Evolutionary conservation across 2,113 vertebrate species (phyloP).

Genomic region (Burhinus bistriatus): DNA sequence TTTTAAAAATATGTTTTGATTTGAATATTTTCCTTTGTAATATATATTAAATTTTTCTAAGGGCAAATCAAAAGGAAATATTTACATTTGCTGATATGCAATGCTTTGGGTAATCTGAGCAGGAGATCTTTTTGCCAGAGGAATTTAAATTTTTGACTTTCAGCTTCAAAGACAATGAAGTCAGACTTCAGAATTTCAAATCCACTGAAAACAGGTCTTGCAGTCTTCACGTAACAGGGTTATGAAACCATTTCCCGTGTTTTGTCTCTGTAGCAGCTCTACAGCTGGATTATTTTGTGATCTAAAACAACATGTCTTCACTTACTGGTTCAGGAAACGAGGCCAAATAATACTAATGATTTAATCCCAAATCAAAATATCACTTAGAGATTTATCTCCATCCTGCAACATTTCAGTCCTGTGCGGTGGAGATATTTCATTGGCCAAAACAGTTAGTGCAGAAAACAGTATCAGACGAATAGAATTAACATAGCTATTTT

Average conservation of each 20-base stretch:
- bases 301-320: not conserved
- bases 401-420: not conserved
- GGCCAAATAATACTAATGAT: constrained; percentile 24
- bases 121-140: not conserved
- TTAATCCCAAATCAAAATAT: constrained; percentile 53
- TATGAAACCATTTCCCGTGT: not conserved
- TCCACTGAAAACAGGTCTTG: not conserved
- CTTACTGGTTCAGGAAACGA: not conserved
- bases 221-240: not conserved
- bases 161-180: constrained; percentile 14
- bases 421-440: not conserved
- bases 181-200: not conserved
- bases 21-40: constrained; percentile 32
- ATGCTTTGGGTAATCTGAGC: not conserved
- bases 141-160: constrained; percentile 22
- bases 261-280: not conserved
- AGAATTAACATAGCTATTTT: not conserved
- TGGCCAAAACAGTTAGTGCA: not conserved
- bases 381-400: not conserved
- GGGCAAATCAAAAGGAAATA: constrained; percentile 40
- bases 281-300: constrained; percentile 12
- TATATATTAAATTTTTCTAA: not conserved
- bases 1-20: not conserved
- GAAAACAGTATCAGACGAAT: not conserved
- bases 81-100: constrained; percentile 43